phyloP scores from a whole-genome alignment of 2,113 vertebrate species.

The Rhynchopsitta pachyrhyncha region DNA sequence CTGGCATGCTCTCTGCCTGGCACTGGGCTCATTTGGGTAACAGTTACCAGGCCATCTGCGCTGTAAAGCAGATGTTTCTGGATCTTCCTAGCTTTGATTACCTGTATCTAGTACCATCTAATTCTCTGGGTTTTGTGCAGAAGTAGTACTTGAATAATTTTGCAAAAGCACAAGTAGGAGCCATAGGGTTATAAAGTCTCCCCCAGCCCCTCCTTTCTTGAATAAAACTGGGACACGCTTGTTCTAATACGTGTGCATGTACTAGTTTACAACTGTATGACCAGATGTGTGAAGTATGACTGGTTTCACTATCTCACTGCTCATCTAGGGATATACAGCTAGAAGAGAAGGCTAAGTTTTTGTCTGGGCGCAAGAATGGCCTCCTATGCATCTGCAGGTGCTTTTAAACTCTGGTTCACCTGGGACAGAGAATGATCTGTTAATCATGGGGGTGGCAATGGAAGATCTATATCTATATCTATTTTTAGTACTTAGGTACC shows the following conservation, averaged over 20 bases:
- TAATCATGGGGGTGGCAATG: background rate
- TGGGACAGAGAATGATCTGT: background rate
- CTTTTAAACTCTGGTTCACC: background rate
- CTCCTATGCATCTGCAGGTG: background rate
- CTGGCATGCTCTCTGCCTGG: background rate
- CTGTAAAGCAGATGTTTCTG: background rate
- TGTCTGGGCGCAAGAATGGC: background rate
- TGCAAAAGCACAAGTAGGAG: background rate
- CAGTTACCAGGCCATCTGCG: background rate
- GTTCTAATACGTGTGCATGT: rapidly evolving
- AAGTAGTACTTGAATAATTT: background rate
- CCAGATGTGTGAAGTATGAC: background rate
- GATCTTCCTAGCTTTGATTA: background rate
- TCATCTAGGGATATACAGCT: background rate
- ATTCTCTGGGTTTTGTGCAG: background rate
- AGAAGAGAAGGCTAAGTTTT: background rate
- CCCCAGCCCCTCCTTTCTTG: background rate
- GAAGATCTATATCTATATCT: background rate
- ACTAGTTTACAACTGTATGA: background rate
- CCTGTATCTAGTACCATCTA: rapidly evolving
- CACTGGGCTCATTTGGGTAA: background rate
- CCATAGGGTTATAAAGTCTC: background rate
- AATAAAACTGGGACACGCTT: background rate
- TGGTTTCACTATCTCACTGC: background rate
- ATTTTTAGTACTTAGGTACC: background rate